phyloP scores from a whole-genome alignment of 2,113 vertebrate genomes.

The Caretta caretta region DNA sequence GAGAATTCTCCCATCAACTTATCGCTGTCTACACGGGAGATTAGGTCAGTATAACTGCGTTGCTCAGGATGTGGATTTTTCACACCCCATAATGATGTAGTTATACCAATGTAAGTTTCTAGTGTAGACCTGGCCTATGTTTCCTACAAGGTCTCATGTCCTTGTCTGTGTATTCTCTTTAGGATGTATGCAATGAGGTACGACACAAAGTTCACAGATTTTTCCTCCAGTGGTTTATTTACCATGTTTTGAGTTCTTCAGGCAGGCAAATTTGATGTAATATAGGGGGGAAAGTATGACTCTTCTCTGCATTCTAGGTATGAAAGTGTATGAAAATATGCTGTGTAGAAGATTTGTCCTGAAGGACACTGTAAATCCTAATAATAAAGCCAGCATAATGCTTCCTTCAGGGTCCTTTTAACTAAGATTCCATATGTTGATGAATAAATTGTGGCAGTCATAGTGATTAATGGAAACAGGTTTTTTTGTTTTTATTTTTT shows the following conservation, averaged over 20 bases:
- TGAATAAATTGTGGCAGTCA: background rate
- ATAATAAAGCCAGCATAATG: background rate
- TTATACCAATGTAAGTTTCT: background rate
- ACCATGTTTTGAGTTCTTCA: background rate
- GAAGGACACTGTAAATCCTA: background rate
- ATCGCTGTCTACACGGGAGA: background rate
- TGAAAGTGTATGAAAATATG: background rate
- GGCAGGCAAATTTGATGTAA: background rate
- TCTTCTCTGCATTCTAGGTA: background rate
- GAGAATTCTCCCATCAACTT: background rate
- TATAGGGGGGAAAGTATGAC: background rate
- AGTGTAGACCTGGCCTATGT: background rate
- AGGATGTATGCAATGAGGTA: background rate
- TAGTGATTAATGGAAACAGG: background rate
- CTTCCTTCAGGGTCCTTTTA: background rate
- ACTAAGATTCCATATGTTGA: background rate
- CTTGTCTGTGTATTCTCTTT: background rate
- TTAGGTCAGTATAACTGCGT: background rate
- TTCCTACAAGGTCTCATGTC: background rate
- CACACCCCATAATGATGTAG: background rate
- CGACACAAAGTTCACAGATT: background rate
- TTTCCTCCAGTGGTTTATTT: background rate
- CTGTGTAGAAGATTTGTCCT: background rate
- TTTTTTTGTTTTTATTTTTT: background rate
- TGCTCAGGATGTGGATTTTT: background rate